Percentiles rank a stretch among this genome's conserved stretches.
Evolutionary conservation across 2,797 vertebrate genomes (phyloP).

Genomic region (Smutsia temminckii): DNA sequence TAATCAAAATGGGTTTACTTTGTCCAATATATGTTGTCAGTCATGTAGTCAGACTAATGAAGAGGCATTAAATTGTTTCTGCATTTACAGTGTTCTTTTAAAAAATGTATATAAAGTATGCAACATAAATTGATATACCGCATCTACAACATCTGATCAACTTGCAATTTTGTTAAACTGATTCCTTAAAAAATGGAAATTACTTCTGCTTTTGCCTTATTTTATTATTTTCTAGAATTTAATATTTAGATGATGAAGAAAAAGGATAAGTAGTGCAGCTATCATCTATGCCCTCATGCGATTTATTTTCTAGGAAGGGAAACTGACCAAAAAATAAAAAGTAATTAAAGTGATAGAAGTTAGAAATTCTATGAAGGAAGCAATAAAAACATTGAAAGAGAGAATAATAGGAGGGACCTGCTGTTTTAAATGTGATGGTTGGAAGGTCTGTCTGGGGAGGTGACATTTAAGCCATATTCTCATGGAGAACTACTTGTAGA

Average conservation of each 20-base stretch:
- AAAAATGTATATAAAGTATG: background rate
- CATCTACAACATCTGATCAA: background rate
- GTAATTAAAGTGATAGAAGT: background rate
- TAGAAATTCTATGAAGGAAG: background rate
- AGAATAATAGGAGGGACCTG: background rate
- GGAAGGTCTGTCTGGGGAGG: background rate
- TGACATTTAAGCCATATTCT: background rate
- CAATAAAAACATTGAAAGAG: background rate
- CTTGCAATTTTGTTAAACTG: background rate
- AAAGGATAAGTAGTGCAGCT: background rate
- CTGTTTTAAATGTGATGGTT: background rate
- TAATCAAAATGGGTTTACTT: background rate
- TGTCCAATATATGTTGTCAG: background rate
- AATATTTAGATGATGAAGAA: background rate
- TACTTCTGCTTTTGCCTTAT: background rate
- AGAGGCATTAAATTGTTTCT: background rate
- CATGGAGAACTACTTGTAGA: background rate
- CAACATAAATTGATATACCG: background rate
- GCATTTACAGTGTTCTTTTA: background rate
- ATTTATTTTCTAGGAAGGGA: background rate
- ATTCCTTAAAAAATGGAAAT: background rate
- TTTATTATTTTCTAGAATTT: conserved; percentile 24
- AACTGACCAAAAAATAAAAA: background rate
- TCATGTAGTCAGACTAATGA: background rate
- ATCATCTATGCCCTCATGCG: background rate